phyloP scores from a whole-genome alignment of 2,888 invertebrate species.

The Lingula anatina region DNA sequence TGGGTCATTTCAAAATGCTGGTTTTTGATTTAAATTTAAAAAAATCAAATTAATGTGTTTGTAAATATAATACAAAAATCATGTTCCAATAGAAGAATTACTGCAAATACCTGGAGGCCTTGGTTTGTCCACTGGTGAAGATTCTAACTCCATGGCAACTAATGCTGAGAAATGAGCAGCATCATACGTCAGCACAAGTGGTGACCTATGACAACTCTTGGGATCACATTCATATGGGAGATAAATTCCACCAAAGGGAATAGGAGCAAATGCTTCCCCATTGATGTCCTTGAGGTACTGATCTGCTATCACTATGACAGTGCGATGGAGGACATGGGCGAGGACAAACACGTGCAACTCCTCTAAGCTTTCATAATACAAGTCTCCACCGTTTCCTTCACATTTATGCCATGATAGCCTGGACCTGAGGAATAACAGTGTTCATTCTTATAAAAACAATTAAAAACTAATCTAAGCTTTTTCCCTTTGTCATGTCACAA shows the following conservation, averaged over 20 bases:
- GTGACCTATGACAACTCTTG: constrained; percentile 65
- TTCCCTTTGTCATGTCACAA: no score
- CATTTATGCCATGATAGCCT: no score
- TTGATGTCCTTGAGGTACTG: constrained; percentile 72
- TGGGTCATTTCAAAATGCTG: no score
- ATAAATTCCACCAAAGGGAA: constrained; percentile 78
- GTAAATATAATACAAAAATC: not conserved
- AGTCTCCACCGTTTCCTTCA: not conserved
- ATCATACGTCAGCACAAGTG: constrained; percentile 77
- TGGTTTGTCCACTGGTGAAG: constrained; percentile 15
- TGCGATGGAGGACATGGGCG: constrained; percentile 73
- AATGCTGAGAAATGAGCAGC: constrained; percentile 84
- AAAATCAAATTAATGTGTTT: no score
- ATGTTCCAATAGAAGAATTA: not conserved
- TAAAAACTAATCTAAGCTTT: no score
- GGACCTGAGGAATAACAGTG: no score
- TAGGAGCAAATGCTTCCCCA: constrained; percentile 80
- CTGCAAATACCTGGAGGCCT: constrained; percentile 21
- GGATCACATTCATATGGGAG: constrained; percentile 71
- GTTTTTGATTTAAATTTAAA: no score
- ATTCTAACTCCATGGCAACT: constrained; percentile 54
- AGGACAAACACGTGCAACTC: constrained; percentile 79
- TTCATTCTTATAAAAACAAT: no score
- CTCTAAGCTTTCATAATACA: constrained; percentile 67
- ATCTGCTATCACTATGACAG: constrained; percentile 79